phyloP scores from a whole-genome alignment of 2,113 vertebrate genomes.

The Brevimyrus niger region DNA sequence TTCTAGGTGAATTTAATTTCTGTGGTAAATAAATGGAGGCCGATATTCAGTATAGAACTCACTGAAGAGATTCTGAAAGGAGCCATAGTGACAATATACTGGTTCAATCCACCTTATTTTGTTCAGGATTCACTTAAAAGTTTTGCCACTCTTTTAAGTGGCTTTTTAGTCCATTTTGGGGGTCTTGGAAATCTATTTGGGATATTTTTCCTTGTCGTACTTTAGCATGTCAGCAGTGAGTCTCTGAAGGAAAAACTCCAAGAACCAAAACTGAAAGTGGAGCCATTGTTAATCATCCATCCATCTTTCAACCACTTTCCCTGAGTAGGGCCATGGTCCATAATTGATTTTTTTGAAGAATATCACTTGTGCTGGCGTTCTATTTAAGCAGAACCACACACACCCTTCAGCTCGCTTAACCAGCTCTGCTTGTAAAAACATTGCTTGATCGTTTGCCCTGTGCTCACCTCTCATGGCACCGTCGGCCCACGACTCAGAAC shows the following conservation, averaged over 20 bases:
- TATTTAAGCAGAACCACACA: neutral
- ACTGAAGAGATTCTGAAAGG: neutral
- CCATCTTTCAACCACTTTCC: neutral
- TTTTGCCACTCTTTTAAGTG: neutral
- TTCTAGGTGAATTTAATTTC: neutral
- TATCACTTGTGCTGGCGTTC: neutral
- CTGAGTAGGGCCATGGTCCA: neutral
- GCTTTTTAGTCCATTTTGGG: neutral
- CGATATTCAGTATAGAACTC: neutral
- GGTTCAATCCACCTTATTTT: neutral
- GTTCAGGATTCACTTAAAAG: neutral
- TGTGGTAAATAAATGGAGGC: neutral
- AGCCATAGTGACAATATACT: too few species aligned
- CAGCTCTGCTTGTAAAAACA: neutral
- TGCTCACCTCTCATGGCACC: neutral
- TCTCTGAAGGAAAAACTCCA: neutral
- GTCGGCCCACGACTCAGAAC: neutral
- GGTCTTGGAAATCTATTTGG: neutral
- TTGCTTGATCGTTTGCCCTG: neutral
- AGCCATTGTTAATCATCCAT: neutral
- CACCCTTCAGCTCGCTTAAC: neutral
- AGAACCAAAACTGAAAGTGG: neutral
- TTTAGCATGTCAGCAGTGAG: neutral
- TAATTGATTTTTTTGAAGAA: neutral
- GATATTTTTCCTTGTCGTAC: neutral